phyloP scores from a whole-genome alignment of 2,797 vertebrate genomes.

The Pseudochaenichthys georgianus region DNA sequence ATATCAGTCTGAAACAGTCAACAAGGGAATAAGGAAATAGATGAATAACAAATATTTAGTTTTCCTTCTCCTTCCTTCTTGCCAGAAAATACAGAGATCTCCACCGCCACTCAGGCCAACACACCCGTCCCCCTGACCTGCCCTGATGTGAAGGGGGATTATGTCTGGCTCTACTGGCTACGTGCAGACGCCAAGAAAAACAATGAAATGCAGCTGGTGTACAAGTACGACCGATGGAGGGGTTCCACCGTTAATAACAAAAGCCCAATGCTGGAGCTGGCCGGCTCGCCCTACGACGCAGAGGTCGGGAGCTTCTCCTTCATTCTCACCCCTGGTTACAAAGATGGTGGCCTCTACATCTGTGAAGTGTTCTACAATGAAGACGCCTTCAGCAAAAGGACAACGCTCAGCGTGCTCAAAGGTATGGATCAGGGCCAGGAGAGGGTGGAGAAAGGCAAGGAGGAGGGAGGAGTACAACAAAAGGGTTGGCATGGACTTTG shows the following conservation, averaged over 20 bases:
- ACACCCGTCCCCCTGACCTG: conserved; percentile 69
- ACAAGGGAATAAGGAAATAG: too few species aligned
- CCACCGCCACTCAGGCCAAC: conserved; percentile 46
- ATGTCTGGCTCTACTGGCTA: conserved; percentile 74
- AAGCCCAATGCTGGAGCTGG: conserved; percentile 52
- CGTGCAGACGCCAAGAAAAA: conserved; percentile 32
- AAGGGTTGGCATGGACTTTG: neutral
- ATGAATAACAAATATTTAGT: too few species aligned
- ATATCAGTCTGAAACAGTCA: too few species aligned
- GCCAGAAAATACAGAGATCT: conserved; percentile 56
- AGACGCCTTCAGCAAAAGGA: conserved; percentile 57
- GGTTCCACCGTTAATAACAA: neutral
- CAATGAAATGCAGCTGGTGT: conserved; percentile 23
- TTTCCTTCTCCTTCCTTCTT: neutral
- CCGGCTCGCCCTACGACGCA: conserved; percentile 51
- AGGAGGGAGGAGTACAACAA: conserved; percentile 15
- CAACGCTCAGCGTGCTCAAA: conserved; percentile 77
- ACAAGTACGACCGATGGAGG: conserved; percentile 82
- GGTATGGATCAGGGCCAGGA: conserved; percentile 66
- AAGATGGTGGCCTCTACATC: conserved; percentile 76
- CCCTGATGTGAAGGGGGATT: conserved; percentile 74
- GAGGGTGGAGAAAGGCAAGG: neutral
- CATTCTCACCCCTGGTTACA: conserved; percentile 62
- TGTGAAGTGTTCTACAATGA: conserved; percentile 81
- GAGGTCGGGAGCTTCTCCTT: conserved; percentile 79